Evolutionary conservation across 2,888 invertebrate species (phyloP), one percentile per base, ranked within the genome.

Genomic region (Cryptus armator): DNA sequence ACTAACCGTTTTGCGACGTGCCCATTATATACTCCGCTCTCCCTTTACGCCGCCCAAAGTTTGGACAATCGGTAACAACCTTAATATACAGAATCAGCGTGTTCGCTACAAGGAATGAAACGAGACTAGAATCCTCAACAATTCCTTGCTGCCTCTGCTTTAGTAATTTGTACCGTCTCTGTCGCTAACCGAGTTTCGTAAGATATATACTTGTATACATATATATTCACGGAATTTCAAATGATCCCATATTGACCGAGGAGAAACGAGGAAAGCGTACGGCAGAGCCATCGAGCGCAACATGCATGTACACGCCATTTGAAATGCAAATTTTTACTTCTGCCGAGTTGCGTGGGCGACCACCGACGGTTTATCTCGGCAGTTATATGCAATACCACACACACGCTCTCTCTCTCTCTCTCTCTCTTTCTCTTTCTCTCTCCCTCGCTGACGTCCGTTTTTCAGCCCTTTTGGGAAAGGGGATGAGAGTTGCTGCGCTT

Each of bases 311-410:
- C 16, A 46, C 43, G 44, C 59, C 24, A 67, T 78, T 83, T 48
- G 19, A 14, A 72, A 78, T 83, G 78, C 48, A 83, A 74, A 83
- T 78, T 77, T 37, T 56, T 6, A 46, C 62, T 3, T 67, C 59
- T 48, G 51, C 37, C 16, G 19, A 62, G 48, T 56, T 19, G 72
- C 19, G 9, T 74, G 48, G 32, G 75, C 62, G 75, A 24, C 24
- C 12, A 46, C n/a, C 9, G 32, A 44, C 6, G 53, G 12, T 12
- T 24, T 29, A 4, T 66, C 10, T 14, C n/a, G 37, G n/a, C 24
- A 62, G 29, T 32, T 32, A 14, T 12, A 24, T 29, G 29, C 37
- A 37, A 37, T 37, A 1, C 37, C 37, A 37, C 37, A 37, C 37
- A 37, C 37, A 37, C 37, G 9, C 37, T 0, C 37, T 5, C 37